Evolutionary conservation across 2,888 invertebrate species (phyloP), one percentile per base, ranked within the genome.

Genomic region (Lasioglossum lativentre): DNA sequence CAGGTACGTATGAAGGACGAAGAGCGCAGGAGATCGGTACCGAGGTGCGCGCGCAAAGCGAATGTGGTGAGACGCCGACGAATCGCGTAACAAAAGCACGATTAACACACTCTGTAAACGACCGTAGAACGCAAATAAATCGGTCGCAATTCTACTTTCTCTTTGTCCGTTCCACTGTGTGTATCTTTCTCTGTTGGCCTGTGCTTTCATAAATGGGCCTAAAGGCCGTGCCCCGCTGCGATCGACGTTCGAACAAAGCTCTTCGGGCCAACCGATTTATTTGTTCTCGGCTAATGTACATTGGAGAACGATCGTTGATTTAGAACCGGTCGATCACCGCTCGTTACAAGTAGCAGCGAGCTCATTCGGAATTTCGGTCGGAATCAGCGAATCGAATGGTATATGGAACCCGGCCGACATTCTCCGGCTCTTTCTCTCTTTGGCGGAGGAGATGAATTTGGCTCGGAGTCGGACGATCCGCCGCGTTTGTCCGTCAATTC

Each of bases 1-100:
- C 91, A 92, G 92, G 92, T 92, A 92, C 83, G 92, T 92, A 92
- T 90, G 70, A 74, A 72, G 56, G 66, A 77, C 23, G 34, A 78
- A 68, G 19, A 56, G 45, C 27, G 72, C 47, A 56, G 63, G 63
- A 63, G n/a, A 4, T 38, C 34, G 10, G 30, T 38, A 70, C 75
- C 47, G 68, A 38, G 77, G 72, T n/a, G n/a, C 82, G 4, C 82
- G 6, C 45, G 74, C 80, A 77, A 83, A 71, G 79, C 78, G 85
- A 90, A 86, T 86, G 86, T 81, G 90, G 91, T 88, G 90, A 90
- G 86, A 86, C 70, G 84, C 45, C 85, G 84, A 75, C 82, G 79
- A 83, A 80, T 83, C 82, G 75, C 82, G 75, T 82, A 82, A 86
- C 88, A 83, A 86, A 86, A 76, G 82, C 81, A 84, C 82, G 75